These are phyloP conservation scores for Molossus alvarezi DNA, from an alignment of 2,797 vertebrate genomes.

Conservation along the genomic window DNA sequence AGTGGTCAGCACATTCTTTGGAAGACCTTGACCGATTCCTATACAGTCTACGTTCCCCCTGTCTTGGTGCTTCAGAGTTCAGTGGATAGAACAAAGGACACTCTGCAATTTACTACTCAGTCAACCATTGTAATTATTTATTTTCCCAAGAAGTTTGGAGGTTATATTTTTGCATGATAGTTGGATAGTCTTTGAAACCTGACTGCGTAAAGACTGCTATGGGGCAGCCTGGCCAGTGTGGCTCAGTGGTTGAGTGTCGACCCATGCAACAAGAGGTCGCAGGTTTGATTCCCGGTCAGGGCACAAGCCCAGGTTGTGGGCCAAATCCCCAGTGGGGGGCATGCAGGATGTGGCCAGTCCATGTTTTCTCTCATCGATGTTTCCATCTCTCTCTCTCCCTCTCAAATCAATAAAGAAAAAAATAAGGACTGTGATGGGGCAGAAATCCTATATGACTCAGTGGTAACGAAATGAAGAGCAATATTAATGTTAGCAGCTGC, in stretches of 20 bases:
- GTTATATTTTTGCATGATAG: constrained; percentile 7
- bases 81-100: not conserved
- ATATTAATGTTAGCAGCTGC: not conserved
- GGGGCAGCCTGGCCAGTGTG: not conserved
- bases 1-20: constrained; percentile 66
- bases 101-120: not conserved
- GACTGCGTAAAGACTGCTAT: not conserved
- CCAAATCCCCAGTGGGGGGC: too few relatives aligned
- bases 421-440: too few relatives aligned
- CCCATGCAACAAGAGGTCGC: too few relatives aligned
- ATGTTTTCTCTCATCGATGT: too few relatives aligned
- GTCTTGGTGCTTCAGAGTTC: constrained; percentile 47
- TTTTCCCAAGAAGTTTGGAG: constrained; percentile 51
- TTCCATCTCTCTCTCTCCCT: too few relatives aligned
- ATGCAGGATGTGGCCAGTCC: too few relatives aligned
- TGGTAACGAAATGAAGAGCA: not conserved
- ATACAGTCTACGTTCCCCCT: not conserved
- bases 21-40: constrained; percentile 54
- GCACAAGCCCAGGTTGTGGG: too few relatives aligned
- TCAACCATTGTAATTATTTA: not conserved
- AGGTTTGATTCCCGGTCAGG: too few relatives aligned
- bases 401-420: too few relatives aligned
- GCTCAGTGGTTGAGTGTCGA: not conserved
- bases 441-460: too few relatives aligned
- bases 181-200: not conserved